Percentiles rank a stretch among this genome's conserved stretches.
Evolutionary conservation across 2,888 invertebrate genomes (phyloP).

Genomic region (Toxonevra muliebris): DNA sequence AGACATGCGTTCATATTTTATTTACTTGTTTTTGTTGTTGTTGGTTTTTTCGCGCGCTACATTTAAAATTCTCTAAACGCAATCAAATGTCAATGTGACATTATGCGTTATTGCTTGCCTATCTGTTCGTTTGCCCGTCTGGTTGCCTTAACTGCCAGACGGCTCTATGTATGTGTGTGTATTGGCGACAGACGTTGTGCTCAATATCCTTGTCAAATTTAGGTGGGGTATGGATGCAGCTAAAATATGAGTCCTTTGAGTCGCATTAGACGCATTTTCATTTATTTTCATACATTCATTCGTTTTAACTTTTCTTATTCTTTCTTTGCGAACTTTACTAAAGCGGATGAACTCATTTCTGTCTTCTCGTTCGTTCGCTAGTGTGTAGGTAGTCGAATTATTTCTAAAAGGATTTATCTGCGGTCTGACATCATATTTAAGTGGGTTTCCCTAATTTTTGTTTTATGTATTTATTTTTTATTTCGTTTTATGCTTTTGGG

Average conservation of each 20-base stretch:
- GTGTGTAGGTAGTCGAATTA: background rate
- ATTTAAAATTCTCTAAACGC: too few species aligned
- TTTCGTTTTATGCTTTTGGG: too few species aligned
- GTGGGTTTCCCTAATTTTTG: too few species aligned
- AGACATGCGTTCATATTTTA: too few species aligned
- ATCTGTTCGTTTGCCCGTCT: background rate
- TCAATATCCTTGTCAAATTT: slow-evolving; percentile 1
- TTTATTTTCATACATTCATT: background rate
- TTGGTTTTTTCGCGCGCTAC: too few species aligned
- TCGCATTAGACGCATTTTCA: slow-evolving; percentile 19
- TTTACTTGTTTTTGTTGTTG: too few species aligned
- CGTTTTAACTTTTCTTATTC: background rate
- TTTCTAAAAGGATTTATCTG: background rate
- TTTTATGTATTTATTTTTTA: too few species aligned
- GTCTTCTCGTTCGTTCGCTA: background rate
- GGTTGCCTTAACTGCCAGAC: too few species aligned
- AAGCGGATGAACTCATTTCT: too few species aligned
- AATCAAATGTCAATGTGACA: too few species aligned
- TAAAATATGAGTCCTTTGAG: slow-evolving; percentile 17
- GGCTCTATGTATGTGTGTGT: background rate
- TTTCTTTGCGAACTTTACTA: too few species aligned
- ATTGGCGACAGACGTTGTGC: background rate
- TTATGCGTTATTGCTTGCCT: too few species aligned
- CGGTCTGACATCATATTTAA: background rate
- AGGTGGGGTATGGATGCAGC: background rate